Conservation (phyloP, 1,140 invertebrate genomes). For the Cyclina sinensis region DNA sequence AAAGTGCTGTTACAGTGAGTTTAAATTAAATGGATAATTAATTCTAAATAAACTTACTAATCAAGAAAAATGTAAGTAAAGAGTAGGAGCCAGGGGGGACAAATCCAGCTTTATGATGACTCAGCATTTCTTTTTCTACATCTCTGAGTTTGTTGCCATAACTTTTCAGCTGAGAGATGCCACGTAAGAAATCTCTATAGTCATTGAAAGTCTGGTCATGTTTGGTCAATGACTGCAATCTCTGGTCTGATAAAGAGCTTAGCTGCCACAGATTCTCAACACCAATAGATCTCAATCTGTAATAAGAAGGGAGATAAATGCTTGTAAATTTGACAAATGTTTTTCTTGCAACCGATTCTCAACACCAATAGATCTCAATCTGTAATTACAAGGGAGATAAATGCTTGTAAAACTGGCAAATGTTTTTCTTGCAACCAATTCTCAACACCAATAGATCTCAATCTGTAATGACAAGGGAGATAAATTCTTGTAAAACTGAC, state of each 20-base stretch:
- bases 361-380: no score
- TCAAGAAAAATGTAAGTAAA: not conserved
- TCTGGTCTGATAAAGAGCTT: conserved; percentile 4
- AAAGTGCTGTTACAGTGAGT: no score
- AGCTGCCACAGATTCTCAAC: conserved; percentile 22
- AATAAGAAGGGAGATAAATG: no score
- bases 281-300: conserved; percentile 21
- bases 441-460: no score
- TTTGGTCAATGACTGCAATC: not conserved
- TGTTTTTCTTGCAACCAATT: no score
- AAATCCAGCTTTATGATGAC: conserved; percentile 39
- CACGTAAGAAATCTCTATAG: conserved; percentile 15
- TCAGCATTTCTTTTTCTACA: conserved; percentile 39
- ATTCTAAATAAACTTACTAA: conserved; percentile 30
- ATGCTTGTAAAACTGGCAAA: no score
- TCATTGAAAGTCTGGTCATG: conserved; percentile 42
- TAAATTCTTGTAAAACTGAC: no score
- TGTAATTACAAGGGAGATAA: no score
- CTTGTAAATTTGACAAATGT: no score
- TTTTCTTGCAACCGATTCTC: no score
- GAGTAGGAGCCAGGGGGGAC: conserved; percentile 26
- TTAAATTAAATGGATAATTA: no score
- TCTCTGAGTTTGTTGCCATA: not conserved
- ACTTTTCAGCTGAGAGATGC: not conserved
- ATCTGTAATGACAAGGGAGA: no score